A percentile compares a stretch with the other conserved stretches of the same genome.
Conservation (phyloP, 2,888 invertebrate species). For the Octonoba sinensis region DNA sequence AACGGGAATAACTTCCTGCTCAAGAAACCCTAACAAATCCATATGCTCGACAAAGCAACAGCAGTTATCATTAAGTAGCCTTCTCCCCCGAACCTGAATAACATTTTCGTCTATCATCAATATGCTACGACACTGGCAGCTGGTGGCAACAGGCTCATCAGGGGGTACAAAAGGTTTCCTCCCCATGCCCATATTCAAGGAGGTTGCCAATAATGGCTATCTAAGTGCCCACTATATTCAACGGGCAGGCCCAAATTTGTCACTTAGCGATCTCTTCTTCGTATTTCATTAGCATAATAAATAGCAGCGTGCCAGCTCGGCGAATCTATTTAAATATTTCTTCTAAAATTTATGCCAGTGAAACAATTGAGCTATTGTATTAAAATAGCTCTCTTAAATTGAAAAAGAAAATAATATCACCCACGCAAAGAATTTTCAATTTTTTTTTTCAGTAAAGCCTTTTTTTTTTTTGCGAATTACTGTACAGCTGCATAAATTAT, state of each 20-base stretch:
- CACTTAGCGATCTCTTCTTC: constrained; percentile 48
- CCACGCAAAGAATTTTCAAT: too few relatives aligned
- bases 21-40: constrained; percentile 10
- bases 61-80: constrained; percentile 50
- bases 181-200: constrained; percentile 17
- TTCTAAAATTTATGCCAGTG: constrained; percentile 12
- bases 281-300: constrained; percentile 59
- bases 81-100: constrained; percentile 27
- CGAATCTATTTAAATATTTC: constrained; percentile 59
- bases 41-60: constrained; percentile 5
- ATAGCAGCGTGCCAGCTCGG: constrained; percentile 27
- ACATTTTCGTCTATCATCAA: constrained; percentile 34
- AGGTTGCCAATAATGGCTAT: constrained; percentile 51
- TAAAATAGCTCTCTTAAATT: too few relatives aligned
- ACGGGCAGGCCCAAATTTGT: constrained; percentile 55
- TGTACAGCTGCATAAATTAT: too few relatives aligned
- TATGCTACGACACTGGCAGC: constrained; percentile 45
- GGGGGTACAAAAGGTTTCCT: constrained; percentile 7
- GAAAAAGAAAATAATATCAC: too few relatives aligned
- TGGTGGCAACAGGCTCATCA: constrained; percentile 62
- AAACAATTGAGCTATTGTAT: too few relatives aligned
- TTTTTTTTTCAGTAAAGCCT: too few relatives aligned
- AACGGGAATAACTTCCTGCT: constrained; percentile 25
- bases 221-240: constrained; percentile 61
- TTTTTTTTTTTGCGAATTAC: too few relatives aligned